Evolutionary conservation across 2,888 invertebrate species (phyloP).

Genomic region (Orchesella flavescens): DNA sequence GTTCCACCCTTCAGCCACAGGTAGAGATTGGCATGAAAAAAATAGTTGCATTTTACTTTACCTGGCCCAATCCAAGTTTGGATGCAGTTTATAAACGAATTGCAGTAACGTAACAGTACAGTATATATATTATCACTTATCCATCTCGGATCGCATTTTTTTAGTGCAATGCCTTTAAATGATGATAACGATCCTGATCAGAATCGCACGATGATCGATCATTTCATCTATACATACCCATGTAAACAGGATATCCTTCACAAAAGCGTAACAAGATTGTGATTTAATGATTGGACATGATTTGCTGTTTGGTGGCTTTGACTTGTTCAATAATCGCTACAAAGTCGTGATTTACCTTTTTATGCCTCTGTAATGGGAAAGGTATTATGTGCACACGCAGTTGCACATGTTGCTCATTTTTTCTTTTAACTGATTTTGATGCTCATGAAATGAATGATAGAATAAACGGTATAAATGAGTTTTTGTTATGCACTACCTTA

Average conservation of each 20-base stretch:
- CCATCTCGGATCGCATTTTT: background rate
- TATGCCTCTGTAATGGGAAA: background rate
- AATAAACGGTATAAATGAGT: background rate
- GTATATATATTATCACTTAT: background rate
- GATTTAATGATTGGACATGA: conserved; percentile 19
- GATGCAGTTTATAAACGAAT: background rate
- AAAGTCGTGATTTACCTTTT: conserved; percentile 30
- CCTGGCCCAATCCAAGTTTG: no score
- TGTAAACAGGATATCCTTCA: conserved; percentile 10
- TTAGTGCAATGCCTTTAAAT: background rate
- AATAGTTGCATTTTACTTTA: no score
- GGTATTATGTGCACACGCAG: no score
- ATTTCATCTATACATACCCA: background rate
- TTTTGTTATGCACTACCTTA: conserved; percentile 2
- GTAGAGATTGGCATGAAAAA: no score
- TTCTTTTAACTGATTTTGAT: background rate
- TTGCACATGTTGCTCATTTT: background rate
- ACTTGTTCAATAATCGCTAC: background rate
- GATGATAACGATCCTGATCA: background rate
- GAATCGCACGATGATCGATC: background rate
- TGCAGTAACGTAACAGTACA: background rate
- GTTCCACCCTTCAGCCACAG: no score
- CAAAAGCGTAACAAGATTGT: conserved; percentile 32
- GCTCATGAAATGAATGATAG: background rate
- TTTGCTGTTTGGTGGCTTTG: background rate